Evolutionary conservation across 2,888 invertebrate species (phyloP).

Genomic region (Caenorhabditis afra): DNA sequence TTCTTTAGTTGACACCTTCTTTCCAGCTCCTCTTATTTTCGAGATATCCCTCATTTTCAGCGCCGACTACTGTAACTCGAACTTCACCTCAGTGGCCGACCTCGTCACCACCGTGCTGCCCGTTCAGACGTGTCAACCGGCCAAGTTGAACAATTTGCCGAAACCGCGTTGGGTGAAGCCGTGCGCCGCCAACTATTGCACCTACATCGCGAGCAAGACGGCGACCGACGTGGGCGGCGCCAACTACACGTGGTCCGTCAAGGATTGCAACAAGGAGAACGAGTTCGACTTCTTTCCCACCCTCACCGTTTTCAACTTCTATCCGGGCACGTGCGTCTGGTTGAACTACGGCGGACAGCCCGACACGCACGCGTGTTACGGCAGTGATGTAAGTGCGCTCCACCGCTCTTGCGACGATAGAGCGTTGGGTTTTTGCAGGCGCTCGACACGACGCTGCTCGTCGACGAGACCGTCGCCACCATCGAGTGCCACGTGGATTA

Average conservation of each 20-base stretch:
- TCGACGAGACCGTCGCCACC: slow-evolving; percentile 33
- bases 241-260: slow-evolving; percentile 48
- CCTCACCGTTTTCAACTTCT: slow-evolving; percentile 58
- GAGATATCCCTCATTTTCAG: slow-evolving; percentile 32
- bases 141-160: slow-evolving; percentile 48
- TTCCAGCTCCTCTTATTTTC: too few species aligned
- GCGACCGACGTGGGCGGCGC: slow-evolving; percentile 15
- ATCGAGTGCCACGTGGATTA: slow-evolving; percentile 66
- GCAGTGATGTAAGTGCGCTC: slow-evolving; percentile 37
- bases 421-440: too few species aligned
- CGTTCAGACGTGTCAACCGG: slow-evolving; percentile 58
- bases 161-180: slow-evolving; percentile 59
- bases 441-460: slow-evolving; percentile 24
- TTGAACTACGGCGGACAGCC: slow-evolving; percentile 59
- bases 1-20: too few species aligned
- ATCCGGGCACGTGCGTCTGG: slow-evolving; percentile 62
- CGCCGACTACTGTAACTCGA: slow-evolving; percentile 56
- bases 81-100: slow-evolving; percentile 43
- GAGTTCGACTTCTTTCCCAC: slow-evolving; percentile 67
- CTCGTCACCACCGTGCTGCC: slow-evolving; percentile 37
- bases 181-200: slow-evolving; percentile 64
- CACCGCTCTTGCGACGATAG: too few species aligned
- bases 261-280: slow-evolving; percentile 56
- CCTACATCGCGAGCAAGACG: slow-evolving; percentile 28
- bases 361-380: slow-evolving; percentile 53